Percentiles rank a stretch among this genome's conserved stretches.
Evolutionary conservation across 1,140 invertebrate species (phyloP).

Genomic region (Cydia fagiglandana): DNA sequence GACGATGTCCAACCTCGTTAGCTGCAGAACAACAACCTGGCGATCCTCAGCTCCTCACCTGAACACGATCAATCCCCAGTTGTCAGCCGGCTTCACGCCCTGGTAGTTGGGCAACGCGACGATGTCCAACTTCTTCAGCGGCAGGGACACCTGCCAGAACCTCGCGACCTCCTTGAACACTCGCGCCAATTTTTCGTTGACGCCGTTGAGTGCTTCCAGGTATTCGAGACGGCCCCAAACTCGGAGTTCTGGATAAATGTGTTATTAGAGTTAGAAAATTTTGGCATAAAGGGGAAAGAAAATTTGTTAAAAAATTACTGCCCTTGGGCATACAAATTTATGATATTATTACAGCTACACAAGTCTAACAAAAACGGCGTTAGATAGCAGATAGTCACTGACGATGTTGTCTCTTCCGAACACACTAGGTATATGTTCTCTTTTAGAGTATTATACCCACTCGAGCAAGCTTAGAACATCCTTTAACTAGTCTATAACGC

Average conservation of each 20-base stretch:
- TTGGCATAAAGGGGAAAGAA: background rate
- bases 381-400: too few relatives aligned
- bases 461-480: too few relatives aligned
- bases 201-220: constrained; percentile 70
- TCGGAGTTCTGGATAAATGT: constrained; percentile 70
- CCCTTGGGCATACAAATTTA: too few relatives aligned
- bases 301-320: too few relatives aligned
- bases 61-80: constrained; percentile 88
- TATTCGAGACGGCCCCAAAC: constrained; percentile 88
- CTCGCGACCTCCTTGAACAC: constrained; percentile 60
- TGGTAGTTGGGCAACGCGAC: constrained; percentile 91
- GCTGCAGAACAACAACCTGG: constrained; percentile 80
- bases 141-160: constrained; percentile 79
- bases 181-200: constrained; percentile 57
- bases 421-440: too few relatives aligned
- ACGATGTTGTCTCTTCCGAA: too few relatives aligned
- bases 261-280: constrained; percentile 2
- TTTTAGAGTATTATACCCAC: too few relatives aligned
- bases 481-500: too few relatives aligned
- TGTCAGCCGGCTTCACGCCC: constrained; percentile 83
- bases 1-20: constrained; percentile 90
- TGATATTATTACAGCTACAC: too few relatives aligned
- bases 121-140: constrained; percentile 88
- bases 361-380: too few relatives aligned
- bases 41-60: constrained; percentile 79